Percentiles rank a stretch among this genome's conserved stretches.
phyloP scores from a whole-genome alignment of 2,797 vertebrate species.

The Sebastes taczanowskii region DNA sequence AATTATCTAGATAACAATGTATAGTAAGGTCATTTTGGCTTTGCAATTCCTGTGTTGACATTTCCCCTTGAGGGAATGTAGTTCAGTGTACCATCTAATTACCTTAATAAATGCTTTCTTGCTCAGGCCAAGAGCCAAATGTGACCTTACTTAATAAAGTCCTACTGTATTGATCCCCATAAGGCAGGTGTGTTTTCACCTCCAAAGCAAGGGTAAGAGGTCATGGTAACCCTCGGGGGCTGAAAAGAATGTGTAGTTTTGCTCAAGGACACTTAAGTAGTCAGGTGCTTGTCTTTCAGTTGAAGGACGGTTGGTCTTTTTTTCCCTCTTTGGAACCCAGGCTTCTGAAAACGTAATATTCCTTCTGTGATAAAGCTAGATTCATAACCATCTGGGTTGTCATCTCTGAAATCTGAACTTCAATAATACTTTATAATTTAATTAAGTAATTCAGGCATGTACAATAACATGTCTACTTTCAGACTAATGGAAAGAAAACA shows the following conservation, averaged over 20 bases:
- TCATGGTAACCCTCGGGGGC: not conserved
- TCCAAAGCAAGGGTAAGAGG: not conserved
- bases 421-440: not conserved
- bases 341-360: not conserved
- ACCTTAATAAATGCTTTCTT: not conserved
- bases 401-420: not conserved
- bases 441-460: not conserved
- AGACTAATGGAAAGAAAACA: too few species aligned
- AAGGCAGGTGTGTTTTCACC: not conserved
- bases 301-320: not conserved
- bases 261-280: not conserved
- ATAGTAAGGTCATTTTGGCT: not conserved
- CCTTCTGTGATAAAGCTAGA: not conserved
- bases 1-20: not conserved
- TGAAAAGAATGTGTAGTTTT: not conserved
- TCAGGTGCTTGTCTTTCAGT: not conserved
- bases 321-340: not conserved
- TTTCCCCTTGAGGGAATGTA: not conserved
- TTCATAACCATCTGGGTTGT: not conserved
- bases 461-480: too few species aligned
- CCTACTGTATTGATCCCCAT: conserved; percentile 4
- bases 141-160: conserved; percentile 3
- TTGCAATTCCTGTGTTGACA: not conserved
- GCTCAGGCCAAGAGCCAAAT: not conserved
- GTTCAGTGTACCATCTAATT: not conserved